Conservation (phyloP, 2,797 vertebrate genomes). For the Prunella strophiata region DNA sequence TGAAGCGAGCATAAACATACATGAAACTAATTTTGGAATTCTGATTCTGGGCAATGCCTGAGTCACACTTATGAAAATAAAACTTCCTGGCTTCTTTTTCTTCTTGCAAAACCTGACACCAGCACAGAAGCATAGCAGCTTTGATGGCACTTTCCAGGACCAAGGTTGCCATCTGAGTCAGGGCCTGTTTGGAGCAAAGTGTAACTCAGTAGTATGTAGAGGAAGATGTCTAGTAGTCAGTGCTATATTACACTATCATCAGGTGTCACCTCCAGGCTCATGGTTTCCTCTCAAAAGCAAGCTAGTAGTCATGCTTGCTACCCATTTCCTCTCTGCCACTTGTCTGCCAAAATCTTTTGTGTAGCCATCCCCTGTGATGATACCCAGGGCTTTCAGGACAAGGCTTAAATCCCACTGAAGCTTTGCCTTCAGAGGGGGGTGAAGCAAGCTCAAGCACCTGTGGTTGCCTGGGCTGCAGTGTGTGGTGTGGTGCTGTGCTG, state of each 20-base stretch:
- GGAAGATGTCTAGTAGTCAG: neutral
- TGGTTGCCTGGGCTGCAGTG: neutral
- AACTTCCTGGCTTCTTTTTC: neutral
- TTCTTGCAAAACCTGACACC: neutral
- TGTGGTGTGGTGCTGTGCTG: fast-evolving
- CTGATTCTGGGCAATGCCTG: neutral
- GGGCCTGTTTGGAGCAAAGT: neutral
- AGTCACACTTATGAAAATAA: neutral
- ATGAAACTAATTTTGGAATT: neutral
- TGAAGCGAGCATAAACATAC: neutral
- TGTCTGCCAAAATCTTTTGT: neutral
- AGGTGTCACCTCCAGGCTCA: neutral
- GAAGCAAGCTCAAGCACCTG: fast-evolving
- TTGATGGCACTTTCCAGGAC: neutral
- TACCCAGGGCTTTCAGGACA: neutral
- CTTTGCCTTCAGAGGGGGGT: neutral
- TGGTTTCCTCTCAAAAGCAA: neutral
- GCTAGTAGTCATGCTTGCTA: neutral
- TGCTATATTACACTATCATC: neutral
- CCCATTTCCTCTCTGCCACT: neutral
- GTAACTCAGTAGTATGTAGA: neutral
- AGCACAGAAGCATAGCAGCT: neutral
- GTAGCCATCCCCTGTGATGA: neutral
- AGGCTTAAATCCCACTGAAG: neutral
- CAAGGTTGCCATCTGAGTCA: neutral